These are phyloP conservation scores for Lipophrys pholis DNA, from an alignment of 2,113 vertebrate species.

Conservation along the genomic window DNA sequence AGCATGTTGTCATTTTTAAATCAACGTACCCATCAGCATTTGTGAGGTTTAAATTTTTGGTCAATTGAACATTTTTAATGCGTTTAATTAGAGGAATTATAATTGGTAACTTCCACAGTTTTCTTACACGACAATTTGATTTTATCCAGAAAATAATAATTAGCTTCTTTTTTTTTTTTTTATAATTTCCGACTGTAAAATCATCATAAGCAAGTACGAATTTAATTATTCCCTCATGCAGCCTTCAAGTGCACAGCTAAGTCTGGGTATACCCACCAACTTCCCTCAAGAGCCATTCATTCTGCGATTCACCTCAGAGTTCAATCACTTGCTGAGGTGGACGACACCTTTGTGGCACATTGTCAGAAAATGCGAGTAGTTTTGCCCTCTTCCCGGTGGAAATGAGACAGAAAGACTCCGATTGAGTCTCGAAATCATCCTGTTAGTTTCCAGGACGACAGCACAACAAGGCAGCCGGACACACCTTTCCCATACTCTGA, in stretches of 20 bases:
- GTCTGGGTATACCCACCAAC: neutral
- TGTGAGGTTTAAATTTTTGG: no score
- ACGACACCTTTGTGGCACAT: neutral
- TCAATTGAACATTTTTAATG: no score
- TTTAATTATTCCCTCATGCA: neutral
- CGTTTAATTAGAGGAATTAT: no score
- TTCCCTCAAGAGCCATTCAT: conserved; percentile 5
- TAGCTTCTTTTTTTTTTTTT: no score
- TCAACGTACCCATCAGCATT: no score
- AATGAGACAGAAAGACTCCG: conserved; percentile 21
- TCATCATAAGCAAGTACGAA: neutral
- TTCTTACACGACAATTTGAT: no score
- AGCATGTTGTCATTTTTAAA: no score
- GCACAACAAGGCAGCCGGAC: conserved; percentile 48
- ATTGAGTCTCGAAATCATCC: conserved; percentile 24
- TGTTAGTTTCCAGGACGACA: conserved; percentile 68
- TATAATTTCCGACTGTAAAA: no score
- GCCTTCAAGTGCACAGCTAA: neutral
- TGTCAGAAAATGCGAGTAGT: neutral
- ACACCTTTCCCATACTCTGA: conserved; percentile 65
- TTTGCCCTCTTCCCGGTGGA: conserved; percentile 11
- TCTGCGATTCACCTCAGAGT: neutral
- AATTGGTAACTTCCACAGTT: no score
- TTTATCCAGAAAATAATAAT: no score
- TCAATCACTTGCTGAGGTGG: neutral